Conservation (phyloP, 1,140 invertebrate species). For the Drosophila erecta region DNA sequence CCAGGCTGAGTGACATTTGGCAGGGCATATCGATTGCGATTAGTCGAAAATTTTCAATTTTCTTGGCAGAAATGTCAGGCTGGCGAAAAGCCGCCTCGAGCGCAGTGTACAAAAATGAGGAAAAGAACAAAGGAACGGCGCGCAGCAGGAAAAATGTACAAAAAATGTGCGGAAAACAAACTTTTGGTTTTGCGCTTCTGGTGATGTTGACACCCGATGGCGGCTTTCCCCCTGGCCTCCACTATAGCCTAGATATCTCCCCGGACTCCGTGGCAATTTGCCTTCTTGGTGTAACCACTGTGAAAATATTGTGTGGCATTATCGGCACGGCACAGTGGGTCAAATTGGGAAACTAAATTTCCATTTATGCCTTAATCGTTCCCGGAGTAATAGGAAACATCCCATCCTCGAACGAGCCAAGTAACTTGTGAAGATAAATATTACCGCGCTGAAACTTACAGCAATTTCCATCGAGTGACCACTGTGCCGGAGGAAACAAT, state of each 20-base stretch:
- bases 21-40: constrained; percentile 81
- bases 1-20: constrained; percentile 73
- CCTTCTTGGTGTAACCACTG: constrained; percentile 71
- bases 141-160: constrained; percentile 26
- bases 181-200: constrained; percentile 48
- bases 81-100: constrained; percentile 32
- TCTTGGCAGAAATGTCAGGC: constrained; percentile 65
- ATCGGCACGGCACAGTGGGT: constrained; percentile 52
- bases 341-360: too few relatives aligned
- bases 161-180: constrained; percentile 56
- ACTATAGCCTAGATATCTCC: not conserved
- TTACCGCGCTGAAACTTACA: too few relatives aligned
- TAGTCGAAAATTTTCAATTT: constrained; percentile 81
- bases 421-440: too few relatives aligned
- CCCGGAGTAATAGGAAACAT: not conserved
- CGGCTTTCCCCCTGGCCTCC: constrained; percentile 29
- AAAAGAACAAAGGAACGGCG: constrained; percentile 43
- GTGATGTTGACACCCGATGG: constrained; percentile 77
- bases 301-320: constrained; percentile 75
- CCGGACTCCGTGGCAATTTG: constrained; percentile 21
- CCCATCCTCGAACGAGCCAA: too few relatives aligned
- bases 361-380: too few relatives aligned
- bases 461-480: not conserved
- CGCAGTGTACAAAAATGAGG: constrained; percentile 30
- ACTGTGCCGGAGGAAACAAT: constrained; percentile 58